A percentile compares a stretch with the other conserved stretches of the same genome.
Evolutionary conservation across 1,140 invertebrate species (phyloP).

Genomic region (Cyphomyrmex costatus): DNA sequence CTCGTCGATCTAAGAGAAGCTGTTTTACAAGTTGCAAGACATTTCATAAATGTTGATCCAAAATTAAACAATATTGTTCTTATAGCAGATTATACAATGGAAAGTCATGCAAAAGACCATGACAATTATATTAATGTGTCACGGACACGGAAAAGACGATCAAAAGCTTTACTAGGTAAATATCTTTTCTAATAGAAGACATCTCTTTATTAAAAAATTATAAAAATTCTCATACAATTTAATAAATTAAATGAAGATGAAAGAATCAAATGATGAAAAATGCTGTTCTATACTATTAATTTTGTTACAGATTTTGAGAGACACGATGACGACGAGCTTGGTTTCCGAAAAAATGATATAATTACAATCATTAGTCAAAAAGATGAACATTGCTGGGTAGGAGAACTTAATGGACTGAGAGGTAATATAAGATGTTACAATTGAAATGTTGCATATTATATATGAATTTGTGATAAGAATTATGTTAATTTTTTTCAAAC

Average conservation of each 20-base stretch:
- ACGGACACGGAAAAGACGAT: slow-evolving; percentile 94
- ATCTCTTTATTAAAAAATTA: too few species aligned
- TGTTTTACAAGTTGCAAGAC: slow-evolving; percentile 95
- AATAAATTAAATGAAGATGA: neutral
- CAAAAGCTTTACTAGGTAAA: slow-evolving; percentile 95
- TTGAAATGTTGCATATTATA: too few species aligned
- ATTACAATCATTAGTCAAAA: slow-evolving; percentile 99
- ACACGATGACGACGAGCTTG: slow-evolving; percentile 99
- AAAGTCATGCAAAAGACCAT: slow-evolving; percentile 97
- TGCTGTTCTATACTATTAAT: slow-evolving; percentile 45
- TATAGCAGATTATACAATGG: slow-evolving; percentile 97
- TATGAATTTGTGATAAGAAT: neutral
- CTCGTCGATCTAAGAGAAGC: slow-evolving; percentile 98
- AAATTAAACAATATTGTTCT: slow-evolving; percentile 92
- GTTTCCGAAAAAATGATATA: slow-evolving; percentile 99
- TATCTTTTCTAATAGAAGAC: too few species aligned
- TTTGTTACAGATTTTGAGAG: slow-evolving; percentile 95
- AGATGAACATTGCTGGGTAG: slow-evolving; percentile 99
- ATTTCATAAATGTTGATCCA: slow-evolving; percentile 94
- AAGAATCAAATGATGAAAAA: neutral
- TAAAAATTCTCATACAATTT: neutral
- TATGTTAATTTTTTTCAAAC: neutral
- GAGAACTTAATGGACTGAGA: slow-evolving; percentile 98
- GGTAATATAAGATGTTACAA: slow-evolving; percentile 89
- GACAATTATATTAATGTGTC: slow-evolving; percentile 97